Evolutionary conservation across 2,888 invertebrate species (phyloP), one percentile per base, ranked within the genome.

Genomic region (Cheilosia soror): DNA sequence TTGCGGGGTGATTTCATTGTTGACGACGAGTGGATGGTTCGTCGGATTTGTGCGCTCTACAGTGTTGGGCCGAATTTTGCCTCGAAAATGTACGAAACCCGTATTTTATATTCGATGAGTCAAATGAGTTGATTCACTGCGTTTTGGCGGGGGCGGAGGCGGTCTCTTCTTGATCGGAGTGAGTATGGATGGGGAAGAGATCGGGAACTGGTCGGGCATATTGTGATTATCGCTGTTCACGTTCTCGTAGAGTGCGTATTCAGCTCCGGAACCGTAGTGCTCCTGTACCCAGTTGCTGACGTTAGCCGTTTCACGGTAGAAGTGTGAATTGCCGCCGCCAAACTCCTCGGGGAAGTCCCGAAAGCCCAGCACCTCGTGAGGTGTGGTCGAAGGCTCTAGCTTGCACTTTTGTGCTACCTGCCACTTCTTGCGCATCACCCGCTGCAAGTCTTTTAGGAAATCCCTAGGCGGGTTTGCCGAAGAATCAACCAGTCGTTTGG

Each of bases 401-500:
- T 97, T 97, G 90, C 98, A 97, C 90, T 98, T 98, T 90, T 98
- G 97, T 3, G 98, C 97, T 0, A 98, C 97, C 89, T 97, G 97
- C 97, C 97, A 97, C 90, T 98, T 98, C 90, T 97, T 97, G 87
- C 97, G 94, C 97, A 98, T 98, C 0, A 98, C 98, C 66, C 97
- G 94, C 90, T 98, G 98, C 60, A 98, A 93, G 91, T 98, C 98
- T 90, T 96, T 96, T 55, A 98, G 93, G 90, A 98, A 98, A 78
- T 96, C 96, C 31, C 95, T 95, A 0, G 96, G 96, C 2, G 96
- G 96, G 89, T 95, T 95, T 87, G 95, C 95, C 77, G 94, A 94
- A 0, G 95, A 95, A 78, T 96, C 96, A 0, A 94, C 94, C 33
- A 96, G 92, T 88, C 96, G 96, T 90, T 96, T 96, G 4, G 96